phyloP scores from a whole-genome alignment of 2,888 invertebrate genomes.

The Mesochorus sp. region DNA sequence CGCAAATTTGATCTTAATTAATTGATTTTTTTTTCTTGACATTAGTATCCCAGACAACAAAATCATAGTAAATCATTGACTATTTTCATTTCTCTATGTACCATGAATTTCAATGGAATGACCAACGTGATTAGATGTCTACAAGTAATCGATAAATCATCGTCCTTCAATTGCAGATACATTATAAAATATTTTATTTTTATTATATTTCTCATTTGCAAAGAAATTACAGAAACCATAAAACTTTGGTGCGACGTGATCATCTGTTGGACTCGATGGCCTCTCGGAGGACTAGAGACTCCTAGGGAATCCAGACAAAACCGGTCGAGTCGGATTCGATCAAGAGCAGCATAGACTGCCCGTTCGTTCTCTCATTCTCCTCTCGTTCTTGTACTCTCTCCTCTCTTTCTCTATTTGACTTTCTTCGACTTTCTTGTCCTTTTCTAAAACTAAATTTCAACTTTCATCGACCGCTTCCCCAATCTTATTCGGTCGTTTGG shows the following conservation, averaged over 20 bases:
- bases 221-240: conserved; percentile 38
- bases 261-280: conserved; percentile 43
- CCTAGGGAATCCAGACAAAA: conserved; percentile 80
- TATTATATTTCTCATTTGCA: conserved; percentile 17
- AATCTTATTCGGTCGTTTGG: conserved; percentile 37
- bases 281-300: conserved; percentile 77
- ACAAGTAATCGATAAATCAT: conserved; percentile 35
- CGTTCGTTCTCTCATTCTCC: conserved; percentile 34
- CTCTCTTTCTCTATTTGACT: conserved; percentile 29
- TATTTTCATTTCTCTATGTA: too few species aligned
- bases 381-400: too few species aligned
- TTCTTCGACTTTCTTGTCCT: conserved; percentile 34
- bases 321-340: conserved; percentile 79
- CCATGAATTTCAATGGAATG: too few species aligned
- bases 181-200: not conserved
- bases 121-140: too few species aligned
- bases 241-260: conserved; percentile 35
- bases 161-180: conserved; percentile 6
- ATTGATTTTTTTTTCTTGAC: too few species aligned
- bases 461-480: conserved; percentile 18
- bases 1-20: too few species aligned
- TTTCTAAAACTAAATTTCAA: conserved; percentile 23
- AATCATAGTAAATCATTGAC: too few species aligned
- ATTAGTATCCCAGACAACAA: too few species aligned
- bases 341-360: conserved; percentile 71